Evolutionary conservation across 2,888 invertebrate species (phyloP).

Genomic region (Crossocerus cetratus): DNA sequence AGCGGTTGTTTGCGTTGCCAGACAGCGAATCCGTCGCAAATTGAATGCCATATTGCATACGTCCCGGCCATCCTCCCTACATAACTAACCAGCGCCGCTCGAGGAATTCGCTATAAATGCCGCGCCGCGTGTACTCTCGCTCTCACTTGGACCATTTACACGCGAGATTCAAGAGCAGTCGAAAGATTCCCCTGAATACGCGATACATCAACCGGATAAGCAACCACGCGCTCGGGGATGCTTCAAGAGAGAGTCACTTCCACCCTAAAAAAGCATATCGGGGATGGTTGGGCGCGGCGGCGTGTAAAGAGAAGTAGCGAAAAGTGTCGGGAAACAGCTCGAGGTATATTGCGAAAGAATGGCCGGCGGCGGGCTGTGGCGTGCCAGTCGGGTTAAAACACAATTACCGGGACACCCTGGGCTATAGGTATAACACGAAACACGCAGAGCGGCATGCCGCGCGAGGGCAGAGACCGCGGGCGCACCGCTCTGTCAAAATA

Average conservation of each 20-base stretch:
- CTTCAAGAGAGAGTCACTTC: no score
- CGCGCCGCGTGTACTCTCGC: conserved; percentile 43
- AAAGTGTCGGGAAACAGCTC: conserved; percentile 22
- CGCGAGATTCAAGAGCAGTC: no score
- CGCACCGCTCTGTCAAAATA: conserved; percentile 76
- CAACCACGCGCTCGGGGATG: no score
- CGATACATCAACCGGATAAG: no score
- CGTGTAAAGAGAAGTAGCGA: not conserved
- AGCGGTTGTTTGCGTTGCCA: conserved; percentile 72
- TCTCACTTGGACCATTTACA: not conserved
- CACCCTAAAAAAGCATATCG: no score
- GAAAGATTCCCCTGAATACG: no score
- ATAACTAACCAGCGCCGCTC: conserved; percentile 57
- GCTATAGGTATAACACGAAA: conserved; percentile 20
- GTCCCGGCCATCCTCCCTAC: conserved; percentile 51
- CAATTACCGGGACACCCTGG: conserved; percentile 67
- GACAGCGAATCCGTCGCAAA: conserved; percentile 70
- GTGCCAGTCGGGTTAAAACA: conserved; percentile 66
- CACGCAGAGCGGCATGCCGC: conserved; percentile 16
- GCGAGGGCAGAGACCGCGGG: conserved; percentile 71
- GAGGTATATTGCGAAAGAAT: conserved; percentile 12
- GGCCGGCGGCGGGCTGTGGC: not conserved
- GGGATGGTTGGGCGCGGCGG: no score
- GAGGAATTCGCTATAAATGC: conserved; percentile 67
- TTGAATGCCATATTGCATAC: conserved; percentile 73